phyloP scores from a whole-genome alignment of 1,140 invertebrate species.

The Macrostomum lignano region DNA sequence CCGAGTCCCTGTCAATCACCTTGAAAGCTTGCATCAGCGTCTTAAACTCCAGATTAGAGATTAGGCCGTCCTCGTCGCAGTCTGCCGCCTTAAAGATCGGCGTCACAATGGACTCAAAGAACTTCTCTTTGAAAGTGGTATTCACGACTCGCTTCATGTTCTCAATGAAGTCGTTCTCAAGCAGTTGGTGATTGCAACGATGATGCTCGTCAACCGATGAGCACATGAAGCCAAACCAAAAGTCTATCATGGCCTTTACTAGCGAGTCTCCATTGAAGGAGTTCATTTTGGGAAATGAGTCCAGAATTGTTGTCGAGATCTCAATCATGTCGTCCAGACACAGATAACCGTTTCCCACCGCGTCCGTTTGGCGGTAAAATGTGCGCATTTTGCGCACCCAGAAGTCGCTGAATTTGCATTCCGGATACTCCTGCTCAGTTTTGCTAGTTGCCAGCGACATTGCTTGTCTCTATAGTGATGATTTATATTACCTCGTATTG shows the following conservation, averaged over 20 bases:
- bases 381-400: slow-evolving; percentile 5
- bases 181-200: neutral
- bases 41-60: slow-evolving; percentile 3
- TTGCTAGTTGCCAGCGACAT: too few species aligned
- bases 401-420: too few species aligned
- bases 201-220: slow-evolving; percentile 2
- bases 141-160: slow-evolving; percentile 5
- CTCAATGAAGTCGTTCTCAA: slow-evolving; percentile 1
- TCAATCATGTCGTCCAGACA: neutral
- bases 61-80: slow-evolving; percentile 2
- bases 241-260: slow-evolving; percentile 3
- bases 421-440: too few species aligned
- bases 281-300: slow-evolving; percentile 2
- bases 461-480: too few species aligned
- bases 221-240: slow-evolving; percentile 5
- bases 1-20: neutral
- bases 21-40: neutral
- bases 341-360: slow-evolving; percentile 3
- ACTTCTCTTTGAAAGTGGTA: slow-evolving; percentile 1
- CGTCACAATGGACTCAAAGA: slow-evolving; percentile 1
- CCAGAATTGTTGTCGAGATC: neutral
- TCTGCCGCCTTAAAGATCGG: slow-evolving; percentile 5
- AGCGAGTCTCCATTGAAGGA: slow-evolving; percentile 3
- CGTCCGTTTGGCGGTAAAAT: slow-evolving; percentile 1
- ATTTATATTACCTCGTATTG: too few species aligned